Base-by-base conservation (phyloP, 1,140 invertebrate species). In the Spodoptera frugiperda region DNA sequence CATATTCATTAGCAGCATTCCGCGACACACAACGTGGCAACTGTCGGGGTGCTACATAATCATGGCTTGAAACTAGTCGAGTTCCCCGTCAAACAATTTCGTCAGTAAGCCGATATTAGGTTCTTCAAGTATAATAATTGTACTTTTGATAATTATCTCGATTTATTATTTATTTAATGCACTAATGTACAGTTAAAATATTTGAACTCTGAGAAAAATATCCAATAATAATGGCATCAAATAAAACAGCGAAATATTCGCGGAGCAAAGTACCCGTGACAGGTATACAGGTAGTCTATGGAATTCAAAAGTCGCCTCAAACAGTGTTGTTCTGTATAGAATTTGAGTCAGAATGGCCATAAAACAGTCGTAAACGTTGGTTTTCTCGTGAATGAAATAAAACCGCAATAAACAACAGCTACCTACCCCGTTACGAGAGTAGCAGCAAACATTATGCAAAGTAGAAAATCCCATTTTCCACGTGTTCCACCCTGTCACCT, bases 381-480 rank as follows among this genome's bases (percentile, higher is more conserved):
- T 68, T 74, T 74, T 33, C 17, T 70, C 48, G 75, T 72, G 73
- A 59, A 76, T 77, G 54, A 77, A 79, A 79, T 79, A 76, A 82
- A 81, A 54, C 51, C 59, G 71, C 76, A 83, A 78, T 80, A 78
- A 81, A 78, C 15, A 76, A 21, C 63, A 63, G 70, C 70, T 61
- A 59, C 65, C 78, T 67, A 71, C 55, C 76, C 73, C 48, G 76
- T 57, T 77, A 76, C 65, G 65, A 72, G 72, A 77, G 68, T 39
- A 70, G 73, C 61, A 78, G 75, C 54, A 78, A 80, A 79, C 80
- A 81, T 85, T 82, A 85, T 85, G 84, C 77, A 85, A 85, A 85
- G 80, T 85, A 83, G 75, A 79, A 80, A 83, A 85, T 82, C 84
- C 78, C 78, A 85, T 85, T 85, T 83, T 78, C 75, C 83, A 81